Evolutionary conservation across 1,140 invertebrate genomes (phyloP).

Genomic region (Formica selysi): DNA sequence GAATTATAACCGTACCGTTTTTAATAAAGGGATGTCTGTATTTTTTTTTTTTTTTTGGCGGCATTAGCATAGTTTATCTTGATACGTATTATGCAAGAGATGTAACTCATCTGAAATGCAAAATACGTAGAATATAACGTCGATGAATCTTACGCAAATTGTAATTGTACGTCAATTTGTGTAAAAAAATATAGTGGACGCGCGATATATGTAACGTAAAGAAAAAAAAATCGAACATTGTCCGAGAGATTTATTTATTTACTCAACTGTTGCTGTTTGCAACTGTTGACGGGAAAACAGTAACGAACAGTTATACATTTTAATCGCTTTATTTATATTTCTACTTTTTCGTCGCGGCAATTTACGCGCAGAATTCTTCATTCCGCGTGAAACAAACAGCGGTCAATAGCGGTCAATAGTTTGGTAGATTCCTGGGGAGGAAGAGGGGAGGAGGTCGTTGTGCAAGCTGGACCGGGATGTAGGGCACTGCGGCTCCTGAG

Average conservation of each 20-base stretch:
- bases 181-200: not conserved
- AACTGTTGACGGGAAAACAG: not conserved
- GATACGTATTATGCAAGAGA: not conserved
- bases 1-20: not conserved
- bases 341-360: not conserved
- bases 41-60: not conserved
- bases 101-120: not conserved
- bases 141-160: not conserved
- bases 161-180: not conserved
- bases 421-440: not conserved
- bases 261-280: constrained; percentile 1
- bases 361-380: constrained; percentile 4
- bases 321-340: constrained; percentile 37
- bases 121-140: not conserved
- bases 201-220: not conserved
- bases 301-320: not conserved
- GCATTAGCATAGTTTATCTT: constrained; percentile 7
- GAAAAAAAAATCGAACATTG: too few species aligned
- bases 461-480: not conserved
- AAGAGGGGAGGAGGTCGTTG: not conserved
- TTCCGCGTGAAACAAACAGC: constrained; percentile 26
- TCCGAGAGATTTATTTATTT: not conserved
- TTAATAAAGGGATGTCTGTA: not conserved
- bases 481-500: constrained; percentile 35
- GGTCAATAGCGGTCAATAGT: constrained; percentile 25